These are phyloP conservation scores for Ariolimax columbianus DNA, from an alignment of 2,888 invertebrate genomes.

Conservation along the genomic window DNA sequence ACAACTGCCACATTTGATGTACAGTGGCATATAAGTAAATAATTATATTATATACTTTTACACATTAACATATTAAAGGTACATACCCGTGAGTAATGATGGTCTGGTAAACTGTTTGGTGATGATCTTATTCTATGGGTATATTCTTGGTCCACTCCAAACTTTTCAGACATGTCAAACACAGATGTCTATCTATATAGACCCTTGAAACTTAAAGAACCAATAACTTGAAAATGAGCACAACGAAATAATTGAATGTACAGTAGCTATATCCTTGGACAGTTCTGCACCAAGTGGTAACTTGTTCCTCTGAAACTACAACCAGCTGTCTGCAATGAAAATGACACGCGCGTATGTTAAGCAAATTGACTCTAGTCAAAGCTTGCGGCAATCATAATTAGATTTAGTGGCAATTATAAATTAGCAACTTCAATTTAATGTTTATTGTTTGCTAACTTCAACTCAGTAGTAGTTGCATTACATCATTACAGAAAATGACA, in stretches of 20 bases:
- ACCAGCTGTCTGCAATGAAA: background rate
- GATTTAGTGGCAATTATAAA: too few relatives aligned
- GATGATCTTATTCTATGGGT: conserved; percentile 52
- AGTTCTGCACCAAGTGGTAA: background rate
- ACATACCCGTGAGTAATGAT: conserved; percentile 73
- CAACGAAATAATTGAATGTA: background rate
- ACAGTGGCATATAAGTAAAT: background rate
- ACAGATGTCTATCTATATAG: conserved; percentile 31
- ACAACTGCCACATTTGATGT: too few relatives aligned
- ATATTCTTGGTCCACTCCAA: conserved; percentile 35
- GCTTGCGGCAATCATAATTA: too few relatives aligned
- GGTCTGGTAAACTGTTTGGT: conserved; percentile 69
- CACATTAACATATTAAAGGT: background rate
- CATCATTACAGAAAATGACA: too few relatives aligned
- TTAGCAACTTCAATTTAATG: too few relatives aligned
- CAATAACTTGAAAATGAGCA: background rate
- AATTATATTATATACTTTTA: background rate
- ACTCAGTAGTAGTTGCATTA: too few relatives aligned
- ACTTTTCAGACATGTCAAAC: conserved; percentile 48
- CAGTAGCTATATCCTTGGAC: background rate
- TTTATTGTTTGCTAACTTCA: too few relatives aligned
- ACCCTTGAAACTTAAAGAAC: background rate
- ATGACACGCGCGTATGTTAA: background rate
- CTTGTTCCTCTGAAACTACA: background rate
- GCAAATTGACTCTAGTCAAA: too few relatives aligned